A percentile compares a stretch with the other conserved stretches of the same genome.
Evolutionary conservation across 2,797 vertebrate species (phyloP).

Genomic region (Brachyalestes nurse): DNA sequence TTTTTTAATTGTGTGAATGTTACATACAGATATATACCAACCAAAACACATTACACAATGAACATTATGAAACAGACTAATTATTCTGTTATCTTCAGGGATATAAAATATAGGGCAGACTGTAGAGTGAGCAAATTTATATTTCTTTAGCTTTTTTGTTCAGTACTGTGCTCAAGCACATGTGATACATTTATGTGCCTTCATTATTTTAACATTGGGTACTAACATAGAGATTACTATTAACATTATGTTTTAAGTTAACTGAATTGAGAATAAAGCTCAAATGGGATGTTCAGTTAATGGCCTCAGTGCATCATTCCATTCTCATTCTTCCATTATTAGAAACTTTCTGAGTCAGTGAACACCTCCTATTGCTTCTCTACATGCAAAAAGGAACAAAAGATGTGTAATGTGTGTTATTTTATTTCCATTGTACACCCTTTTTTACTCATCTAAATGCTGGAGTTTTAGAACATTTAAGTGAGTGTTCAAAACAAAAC

Average conservation of each 20-base stretch:
- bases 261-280: conserved; percentile 24
- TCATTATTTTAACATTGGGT: conserved; percentile 18
- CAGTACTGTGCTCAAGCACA: not conserved
- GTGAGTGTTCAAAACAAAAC: too few species aligned
- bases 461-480: not conserved
- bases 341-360: conserved; percentile 19
- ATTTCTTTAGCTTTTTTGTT: not conserved
- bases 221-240: conserved; percentile 43
- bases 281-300: conserved; percentile 38
- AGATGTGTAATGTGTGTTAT: conserved; percentile 15
- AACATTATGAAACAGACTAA: too few species aligned
- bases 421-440: conserved; percentile 17
- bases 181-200: conserved; percentile 10
- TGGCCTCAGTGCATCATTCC: conserved; percentile 26
- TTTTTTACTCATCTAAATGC: conserved; percentile 52
- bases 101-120: not conserved
- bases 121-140: conserved; percentile 1
- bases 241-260: conserved; percentile 25
- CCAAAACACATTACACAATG: too few species aligned
- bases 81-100: not conserved
- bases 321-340: conserved; percentile 38
- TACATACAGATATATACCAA: too few species aligned
- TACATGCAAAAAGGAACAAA: conserved; percentile 28
- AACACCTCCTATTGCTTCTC: conserved; percentile 26
- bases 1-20: too few species aligned